Evolutionary conservation across 2,113 vertebrate species (phyloP), one percentile per base, ranked within the genome.

Genomic region (Pygathrix nemaeus): DNA sequence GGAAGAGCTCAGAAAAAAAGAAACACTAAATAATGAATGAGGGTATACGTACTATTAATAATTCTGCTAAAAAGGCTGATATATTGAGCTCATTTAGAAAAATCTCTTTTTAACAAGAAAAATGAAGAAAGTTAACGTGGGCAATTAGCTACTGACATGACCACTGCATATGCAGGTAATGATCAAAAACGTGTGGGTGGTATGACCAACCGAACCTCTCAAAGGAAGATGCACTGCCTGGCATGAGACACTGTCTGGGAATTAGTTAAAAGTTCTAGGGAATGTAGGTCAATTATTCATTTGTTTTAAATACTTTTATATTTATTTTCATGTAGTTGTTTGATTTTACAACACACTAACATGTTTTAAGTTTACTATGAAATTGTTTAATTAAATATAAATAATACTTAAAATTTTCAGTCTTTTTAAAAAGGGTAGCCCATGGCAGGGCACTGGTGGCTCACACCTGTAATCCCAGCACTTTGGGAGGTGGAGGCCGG

Each of bases 1-100:
- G 96, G 97, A 97, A 94, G 87, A 96, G 72, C 76, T 96, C 73
- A 83, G 93, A 50, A 2, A 92, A 95, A 96, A 96, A 64, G 61
- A 88, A 83, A 72, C 66, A 93, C 55, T 90, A 96, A 98, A 97
- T 98, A 97, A 97, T 97, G 97, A 96, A 97, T 97, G 97, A 97
- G 86, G 88, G 88, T 95, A 64, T 95, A 88, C 88, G 8, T 88
- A 95, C 97, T 98, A 98, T 97, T 98, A 98, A 98, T 98, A 98
- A 98, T 97, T 96, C 97, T 57, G 85, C 91, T 97, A 96, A 97
- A 97, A 97, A 96, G 96, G 93, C 94, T 97, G 98, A 98, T 97
- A 93, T 97, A 98, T 98, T 93, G 94, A 98, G 73, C 94, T 98
- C 98, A 98, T 98, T 98, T 98, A 35, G 91, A 96, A 68, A 97